Evolutionary conservation across 2,113 vertebrate genomes (phyloP).

Genomic region (Ictidomys tridecemlineatus): DNA sequence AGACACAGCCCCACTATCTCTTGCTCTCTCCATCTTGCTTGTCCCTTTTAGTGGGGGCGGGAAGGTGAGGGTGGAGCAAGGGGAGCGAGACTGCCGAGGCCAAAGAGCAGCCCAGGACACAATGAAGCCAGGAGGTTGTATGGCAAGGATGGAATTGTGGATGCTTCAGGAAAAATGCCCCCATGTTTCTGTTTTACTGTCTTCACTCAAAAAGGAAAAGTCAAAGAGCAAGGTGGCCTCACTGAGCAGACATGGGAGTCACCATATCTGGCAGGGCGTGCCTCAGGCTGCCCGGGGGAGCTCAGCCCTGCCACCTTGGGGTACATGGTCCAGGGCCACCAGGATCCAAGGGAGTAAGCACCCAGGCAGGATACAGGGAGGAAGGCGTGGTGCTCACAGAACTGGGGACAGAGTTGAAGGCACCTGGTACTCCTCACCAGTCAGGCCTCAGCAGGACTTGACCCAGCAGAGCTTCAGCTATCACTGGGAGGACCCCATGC

Average conservation of each 20-base stretch:
- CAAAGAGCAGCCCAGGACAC: not conserved
- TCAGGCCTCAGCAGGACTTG: not conserved
- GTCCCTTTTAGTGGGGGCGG: not conserved
- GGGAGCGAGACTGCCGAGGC: not conserved
- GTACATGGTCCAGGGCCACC: not conserved
- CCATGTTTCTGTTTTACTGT: not conserved
- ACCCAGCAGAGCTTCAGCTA: fast-evolving
- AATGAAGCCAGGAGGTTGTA: not conserved
- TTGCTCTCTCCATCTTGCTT: fast-evolving
- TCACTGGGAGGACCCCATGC: not conserved
- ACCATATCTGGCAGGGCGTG: too few species aligned
- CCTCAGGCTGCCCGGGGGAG: too few species aligned
- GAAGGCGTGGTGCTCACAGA: not conserved
- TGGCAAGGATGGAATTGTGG: fast-evolving
- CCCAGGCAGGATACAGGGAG: not conserved
- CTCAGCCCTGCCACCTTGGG: too few species aligned
- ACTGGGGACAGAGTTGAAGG: not conserved
- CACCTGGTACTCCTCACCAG: not conserved
- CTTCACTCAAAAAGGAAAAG: not conserved
- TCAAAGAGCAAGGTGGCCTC: not conserved
- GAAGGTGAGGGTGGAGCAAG: not conserved
- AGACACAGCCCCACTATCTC: too few species aligned
- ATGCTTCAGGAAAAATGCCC: not conserved
- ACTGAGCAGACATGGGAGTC: fast-evolving
- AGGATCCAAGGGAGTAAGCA: not conserved